phyloP scores from a whole-genome alignment of 2,113 vertebrate genomes.

The Cavia aperea region DNA sequence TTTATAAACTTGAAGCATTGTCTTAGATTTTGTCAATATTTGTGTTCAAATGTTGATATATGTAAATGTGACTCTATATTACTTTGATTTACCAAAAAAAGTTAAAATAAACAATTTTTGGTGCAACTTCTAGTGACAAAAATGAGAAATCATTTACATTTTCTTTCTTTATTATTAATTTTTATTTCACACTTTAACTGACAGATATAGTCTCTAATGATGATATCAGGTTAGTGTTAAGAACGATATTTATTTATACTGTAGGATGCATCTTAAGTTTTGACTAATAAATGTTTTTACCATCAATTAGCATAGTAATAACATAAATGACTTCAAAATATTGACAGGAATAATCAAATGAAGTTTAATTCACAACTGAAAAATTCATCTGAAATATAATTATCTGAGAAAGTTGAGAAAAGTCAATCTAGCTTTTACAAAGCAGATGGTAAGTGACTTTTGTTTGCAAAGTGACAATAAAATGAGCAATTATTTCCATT shows the following conservation, averaged over 20 bases:
- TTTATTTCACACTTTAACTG: not conserved
- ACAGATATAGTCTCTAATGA: not conserved
- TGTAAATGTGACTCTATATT: not conserved
- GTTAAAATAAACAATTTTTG: not conserved
- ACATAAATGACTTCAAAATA: not conserved
- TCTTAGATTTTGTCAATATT: not conserved
- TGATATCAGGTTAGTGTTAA: not conserved
- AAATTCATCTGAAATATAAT: not conserved
- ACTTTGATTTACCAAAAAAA: constrained; percentile 14
- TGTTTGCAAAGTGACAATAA: not conserved
- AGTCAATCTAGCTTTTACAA: not conserved
- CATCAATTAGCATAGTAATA: constrained; percentile 15
- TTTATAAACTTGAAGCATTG: not conserved
- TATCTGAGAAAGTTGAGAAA: not conserved
- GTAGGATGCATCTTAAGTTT: not conserved
- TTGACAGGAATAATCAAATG: not conserved
- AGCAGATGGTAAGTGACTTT: not conserved
- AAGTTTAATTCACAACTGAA: constrained; percentile 33
- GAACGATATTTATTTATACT: not conserved
- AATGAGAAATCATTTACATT: not conserved
- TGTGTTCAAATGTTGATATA: not conserved
- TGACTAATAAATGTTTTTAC: not conserved
- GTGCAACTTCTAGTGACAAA: not conserved
- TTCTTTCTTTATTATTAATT: not conserved
- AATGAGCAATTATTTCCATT: not conserved